Evolutionary conservation across 2,888 invertebrate species (phyloP), one percentile per base, ranked within the genome.

Genomic region (Chloroclysta siterata): DNA sequence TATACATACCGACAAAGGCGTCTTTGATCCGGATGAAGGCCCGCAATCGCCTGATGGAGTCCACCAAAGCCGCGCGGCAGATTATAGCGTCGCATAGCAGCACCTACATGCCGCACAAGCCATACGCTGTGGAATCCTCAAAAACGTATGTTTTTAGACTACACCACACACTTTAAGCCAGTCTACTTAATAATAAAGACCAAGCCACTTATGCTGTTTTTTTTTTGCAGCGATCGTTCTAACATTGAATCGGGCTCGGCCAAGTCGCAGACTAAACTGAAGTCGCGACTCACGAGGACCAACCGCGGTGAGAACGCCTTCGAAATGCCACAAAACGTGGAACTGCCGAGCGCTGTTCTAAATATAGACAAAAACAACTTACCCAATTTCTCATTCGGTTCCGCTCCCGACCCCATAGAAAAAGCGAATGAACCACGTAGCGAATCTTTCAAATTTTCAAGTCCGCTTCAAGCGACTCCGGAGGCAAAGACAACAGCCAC

Each of bases 21-120:
- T 94, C 95, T 66, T 87, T 95, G 68, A 79, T 96, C 50, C 93
- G 94, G 68, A 85, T 95, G 75, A 95, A 94, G 78, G 90, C 94
- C 83, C 87, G 94, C 83, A 87, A 94, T 28, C 84, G 93, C 51
- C 82, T 95, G 28, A 95, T 95, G 84, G 94, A 94, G 66, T 94
- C 94, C 6, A 95, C 95, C 0, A 94, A 93, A 63, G 90, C 93
- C 8, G 95, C 95, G 11, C 88, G 95, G 41, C 94, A 94, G 78
- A 93, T 95, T 53, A 94, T 95, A 14, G 93, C 92, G 1, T 91
- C 92, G 1, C 93, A 94, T 47, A 94, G 91, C 74, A 93, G 87
- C 89, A 90, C 72, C 17, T 53, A 65, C 72, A 83, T 71, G 48
- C 84, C 74, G 72, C 85, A 75, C 73, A 72, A 57, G 65, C 83